These are phyloP conservation scores for Hypselothyrea guttata DNA, from an alignment of 2,888 invertebrate genomes.

Conservation along the genomic window DNA sequence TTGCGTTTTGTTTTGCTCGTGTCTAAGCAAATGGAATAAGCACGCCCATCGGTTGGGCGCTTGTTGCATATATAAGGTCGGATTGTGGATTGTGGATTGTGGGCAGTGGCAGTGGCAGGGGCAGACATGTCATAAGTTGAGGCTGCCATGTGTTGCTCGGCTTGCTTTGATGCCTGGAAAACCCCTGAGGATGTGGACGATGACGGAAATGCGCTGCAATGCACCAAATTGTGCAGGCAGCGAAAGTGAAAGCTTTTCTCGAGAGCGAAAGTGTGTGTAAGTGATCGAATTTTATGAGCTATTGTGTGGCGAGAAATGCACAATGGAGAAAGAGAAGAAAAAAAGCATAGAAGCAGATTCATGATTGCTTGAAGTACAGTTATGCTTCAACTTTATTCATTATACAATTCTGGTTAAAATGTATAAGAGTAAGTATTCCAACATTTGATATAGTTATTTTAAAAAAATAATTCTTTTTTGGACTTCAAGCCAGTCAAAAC, in stretches of 20 bases:
- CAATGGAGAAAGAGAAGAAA: no score
- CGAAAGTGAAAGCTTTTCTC: slow-evolving; percentile 1
- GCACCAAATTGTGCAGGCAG: slow-evolving; percentile 8
- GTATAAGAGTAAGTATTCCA: no score
- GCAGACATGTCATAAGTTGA: background rate
- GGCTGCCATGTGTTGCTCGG: background rate
- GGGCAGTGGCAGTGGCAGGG: slow-evolving; percentile 12
- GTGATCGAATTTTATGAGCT: slow-evolving; percentile 11
- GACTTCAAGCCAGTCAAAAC: no score
- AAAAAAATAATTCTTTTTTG: no score
- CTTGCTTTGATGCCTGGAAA: slow-evolving; percentile 8
- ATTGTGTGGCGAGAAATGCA: no score
- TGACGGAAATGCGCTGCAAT: slow-evolving; percentile 46
- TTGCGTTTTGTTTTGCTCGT: slow-evolving; percentile 53
- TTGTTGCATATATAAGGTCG: slow-evolving; percentile 58
- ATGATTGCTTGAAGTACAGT: no score
- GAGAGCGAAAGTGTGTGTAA: slow-evolving; percentile 33
- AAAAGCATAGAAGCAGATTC: no score
- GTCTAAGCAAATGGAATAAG: slow-evolving; percentile 76
- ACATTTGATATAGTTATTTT: no score
- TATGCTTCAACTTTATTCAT: no score
- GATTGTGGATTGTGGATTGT: slow-evolving; percentile 28
- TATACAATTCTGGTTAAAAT: no score
- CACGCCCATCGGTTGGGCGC: slow-evolving; percentile 68
- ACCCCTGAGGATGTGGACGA: slow-evolving; percentile 37